Conservation (phyloP, 2,888 invertebrate species). For the Drosophila neotestacea region DNA sequence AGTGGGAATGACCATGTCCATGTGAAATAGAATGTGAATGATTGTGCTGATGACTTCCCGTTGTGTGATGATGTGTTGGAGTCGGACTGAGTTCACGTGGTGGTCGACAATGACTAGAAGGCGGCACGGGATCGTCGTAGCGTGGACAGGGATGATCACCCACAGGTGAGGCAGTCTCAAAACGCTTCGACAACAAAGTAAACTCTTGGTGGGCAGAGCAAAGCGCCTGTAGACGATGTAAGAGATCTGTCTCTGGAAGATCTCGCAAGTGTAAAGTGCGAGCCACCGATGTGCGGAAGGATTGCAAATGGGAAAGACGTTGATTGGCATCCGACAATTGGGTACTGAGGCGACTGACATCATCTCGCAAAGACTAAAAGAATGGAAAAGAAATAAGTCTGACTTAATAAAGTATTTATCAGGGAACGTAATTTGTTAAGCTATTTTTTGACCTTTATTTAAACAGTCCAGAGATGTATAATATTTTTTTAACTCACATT, state of each 20-base stretch:
- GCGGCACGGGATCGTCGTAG: conserved; percentile 83
- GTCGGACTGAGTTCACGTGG: conserved; percentile 73
- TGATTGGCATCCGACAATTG: conserved; percentile 90
- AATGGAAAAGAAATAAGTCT: conserved; percentile 43
- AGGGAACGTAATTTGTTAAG: no score
- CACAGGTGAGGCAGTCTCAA: conserved; percentile 86
- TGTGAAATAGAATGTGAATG: conserved; percentile 31
- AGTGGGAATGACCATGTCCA: conserved; percentile 36
- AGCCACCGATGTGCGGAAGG: conserved; percentile 91
- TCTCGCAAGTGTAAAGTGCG: conserved; percentile 91
- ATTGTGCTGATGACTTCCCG: conserved; percentile 37
- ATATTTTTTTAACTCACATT: conserved; percentile 74
- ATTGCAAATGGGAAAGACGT: conserved; percentile 91
- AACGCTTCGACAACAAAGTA: conserved; percentile 92
- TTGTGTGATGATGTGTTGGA: conserved; percentile 40
- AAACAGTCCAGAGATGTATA: no score
- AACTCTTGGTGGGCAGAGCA: conserved; percentile 95
- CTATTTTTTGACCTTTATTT: no score
- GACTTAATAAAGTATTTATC: no score
- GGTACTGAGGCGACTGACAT: conserved; percentile 91
- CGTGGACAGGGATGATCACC: conserved; percentile 84
- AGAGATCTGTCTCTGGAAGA: conserved; percentile 91
- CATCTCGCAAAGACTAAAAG: conserved; percentile 90
- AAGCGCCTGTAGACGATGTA: conserved; percentile 92
- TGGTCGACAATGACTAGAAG: conserved; percentile 82